A percentile compares a stretch with the other conserved stretches of the same genome.
Evolutionary conservation across 1,140 invertebrate species (phyloP).

Genomic region (Charaxes varanes): DNA sequence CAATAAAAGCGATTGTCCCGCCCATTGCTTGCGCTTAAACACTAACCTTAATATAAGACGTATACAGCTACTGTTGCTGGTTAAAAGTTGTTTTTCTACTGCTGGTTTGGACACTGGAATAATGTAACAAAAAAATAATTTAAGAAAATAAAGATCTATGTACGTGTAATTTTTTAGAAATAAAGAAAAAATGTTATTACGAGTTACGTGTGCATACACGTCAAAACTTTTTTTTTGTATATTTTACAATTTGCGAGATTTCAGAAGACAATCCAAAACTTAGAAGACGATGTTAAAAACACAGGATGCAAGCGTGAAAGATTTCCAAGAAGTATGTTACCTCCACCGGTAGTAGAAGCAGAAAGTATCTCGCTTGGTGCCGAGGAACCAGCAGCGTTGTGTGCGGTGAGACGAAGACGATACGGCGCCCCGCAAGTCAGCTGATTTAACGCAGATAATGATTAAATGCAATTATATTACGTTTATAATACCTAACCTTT

Average conservation of each 20-base stretch:
- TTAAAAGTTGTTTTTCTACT: constrained; percentile 79
- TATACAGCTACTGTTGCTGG: constrained; percentile 79
- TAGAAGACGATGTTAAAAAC: no score
- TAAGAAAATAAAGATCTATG: background rate
- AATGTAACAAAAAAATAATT: constrained; percentile 1
- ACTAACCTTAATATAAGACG: no score
- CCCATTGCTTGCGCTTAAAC: no score
- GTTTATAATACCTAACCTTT: no score
- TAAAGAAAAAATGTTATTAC: background rate
- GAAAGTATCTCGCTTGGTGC: constrained; percentile 80
- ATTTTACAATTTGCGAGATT: no score
- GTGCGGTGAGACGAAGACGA: constrained; percentile 81
- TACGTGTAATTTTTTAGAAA: background rate
- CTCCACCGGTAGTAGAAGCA: constrained; percentile 82
- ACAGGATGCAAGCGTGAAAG: background rate
- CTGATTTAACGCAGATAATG: no score
- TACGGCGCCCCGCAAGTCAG: constrained; percentile 86
- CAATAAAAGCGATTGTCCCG: no score
- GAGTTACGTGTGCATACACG: no score
- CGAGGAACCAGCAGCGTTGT: constrained; percentile 83
- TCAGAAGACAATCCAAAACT: no score
- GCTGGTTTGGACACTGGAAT: constrained; percentile 71
- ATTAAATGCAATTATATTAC: no score
- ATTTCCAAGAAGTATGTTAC: constrained; percentile 47
- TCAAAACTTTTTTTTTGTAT: no score